A percentile compares a stretch with the other conserved stretches of the same genome.
Conservation (phyloP, 2,797 vertebrate genomes). For the Coregonus suidteri region DNA sequence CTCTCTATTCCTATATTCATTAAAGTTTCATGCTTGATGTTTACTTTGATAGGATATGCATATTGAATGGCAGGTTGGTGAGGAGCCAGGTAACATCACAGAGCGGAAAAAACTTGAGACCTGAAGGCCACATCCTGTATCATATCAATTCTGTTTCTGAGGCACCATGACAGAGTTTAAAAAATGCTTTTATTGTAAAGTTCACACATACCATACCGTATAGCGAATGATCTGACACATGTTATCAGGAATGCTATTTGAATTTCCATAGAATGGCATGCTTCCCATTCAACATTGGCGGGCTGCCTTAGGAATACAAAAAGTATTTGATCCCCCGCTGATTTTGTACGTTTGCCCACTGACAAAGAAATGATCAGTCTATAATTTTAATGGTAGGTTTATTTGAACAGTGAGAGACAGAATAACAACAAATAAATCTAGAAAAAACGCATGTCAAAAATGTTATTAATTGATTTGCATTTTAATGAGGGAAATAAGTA, state of each 20-base stretch:
- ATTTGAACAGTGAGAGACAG: too few relatives aligned
- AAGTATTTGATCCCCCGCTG: too few relatives aligned
- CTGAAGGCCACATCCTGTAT: constrained; percentile 45
- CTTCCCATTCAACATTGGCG: constrained; percentile 40
- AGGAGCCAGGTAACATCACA: constrained; percentile 60
- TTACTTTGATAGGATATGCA: constrained; percentile 78
- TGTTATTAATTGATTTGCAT: too few relatives aligned
- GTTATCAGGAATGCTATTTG: constrained; percentile 55
- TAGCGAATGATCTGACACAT: constrained; percentile 35
- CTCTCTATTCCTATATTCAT: constrained; percentile 64
- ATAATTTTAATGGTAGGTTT: too few relatives aligned
- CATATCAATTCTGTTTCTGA: constrained; percentile 33
- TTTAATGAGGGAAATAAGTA: too few relatives aligned
- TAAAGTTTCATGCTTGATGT: constrained; percentile 80
- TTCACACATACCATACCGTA: constrained; percentile 41
- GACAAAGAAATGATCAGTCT: too few relatives aligned
- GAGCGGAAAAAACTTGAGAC: constrained; percentile 40
- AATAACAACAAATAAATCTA: too few relatives aligned
- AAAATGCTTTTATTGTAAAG: constrained; percentile 50
- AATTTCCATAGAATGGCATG: constrained; percentile 55
- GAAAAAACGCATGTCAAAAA: too few relatives aligned
- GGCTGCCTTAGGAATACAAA: constrained; percentile 38
- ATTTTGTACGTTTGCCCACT: too few relatives aligned
- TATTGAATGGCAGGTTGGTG: constrained; percentile 65
- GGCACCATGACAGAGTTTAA: constrained; percentile 33